Base-by-base conservation (phyloP, 53 echinoderm and acorn worm species). In the Henricia sp. region DNA sequence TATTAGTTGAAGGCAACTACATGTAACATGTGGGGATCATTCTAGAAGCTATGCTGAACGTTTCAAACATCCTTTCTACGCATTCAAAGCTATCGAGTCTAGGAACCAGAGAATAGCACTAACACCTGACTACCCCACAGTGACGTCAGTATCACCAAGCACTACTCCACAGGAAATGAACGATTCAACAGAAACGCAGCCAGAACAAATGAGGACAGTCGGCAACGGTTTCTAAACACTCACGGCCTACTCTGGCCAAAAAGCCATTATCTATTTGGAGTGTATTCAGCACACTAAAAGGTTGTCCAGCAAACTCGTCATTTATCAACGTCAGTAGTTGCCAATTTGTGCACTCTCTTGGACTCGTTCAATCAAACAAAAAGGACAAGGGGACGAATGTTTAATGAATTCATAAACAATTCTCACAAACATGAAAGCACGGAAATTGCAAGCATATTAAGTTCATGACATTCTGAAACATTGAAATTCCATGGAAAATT, bases 241-340 rank as follows among this genome's bases (percentile, higher is more conserved):
- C 73, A 76, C 56, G 59, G 43, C 37, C 3, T 24, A 54, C 74
- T 52, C 74, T 36, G 35, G n/a, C 32, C 29, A 53, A 54, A 74
- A 74, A 76, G 57, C 76, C 76, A 76, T 76, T 76, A 76, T 27
- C 76, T 41, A 76, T 76, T 76, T 76, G 57, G 43, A 76, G 76
- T 76, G 57, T 76, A 76, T 76, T 76, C 59, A 58, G 76, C n/a
- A 59, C 58, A 76, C 76, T 76, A 76, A 59, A 76, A 76, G 76
- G 76, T 59, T 59, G 76, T 40, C 58, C 3, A 57, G 76, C 28
- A 40, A 52, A 13, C 57, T 34, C 27, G 25, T 39, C 76, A 76
- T 76, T 76, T 58, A 28, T 76, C 76, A 76, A 27, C 59, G 76
- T 76, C 76, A 76, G 41, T 41, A 17, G 27, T 11, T 76, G 37